Evolutionary conservation across 2,888 invertebrate species (phyloP).

Genomic region (Lasioglossum leucozonium): DNA sequence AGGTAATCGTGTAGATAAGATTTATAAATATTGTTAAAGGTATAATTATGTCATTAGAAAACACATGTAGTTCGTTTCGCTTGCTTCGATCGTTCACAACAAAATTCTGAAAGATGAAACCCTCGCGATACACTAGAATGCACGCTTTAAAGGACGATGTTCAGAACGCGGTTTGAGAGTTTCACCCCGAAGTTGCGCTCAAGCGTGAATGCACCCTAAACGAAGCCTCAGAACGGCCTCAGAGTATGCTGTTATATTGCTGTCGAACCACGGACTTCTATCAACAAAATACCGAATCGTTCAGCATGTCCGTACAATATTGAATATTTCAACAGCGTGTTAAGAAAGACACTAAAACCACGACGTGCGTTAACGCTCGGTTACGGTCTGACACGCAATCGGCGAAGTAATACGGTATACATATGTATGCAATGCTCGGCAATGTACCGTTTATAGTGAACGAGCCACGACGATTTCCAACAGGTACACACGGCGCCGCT

Average conservation of each 20-base stretch:
- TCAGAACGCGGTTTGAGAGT: background rate
- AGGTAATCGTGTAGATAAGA: background rate
- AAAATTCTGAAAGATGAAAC: background rate
- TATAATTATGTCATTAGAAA: background rate
- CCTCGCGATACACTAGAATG: background rate
- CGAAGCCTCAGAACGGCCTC: background rate
- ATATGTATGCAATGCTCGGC: background rate
- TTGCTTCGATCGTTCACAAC: background rate
- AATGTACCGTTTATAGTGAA: slow-evolving; percentile 8
- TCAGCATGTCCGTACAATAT: slow-evolving; percentile 5
- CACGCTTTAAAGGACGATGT: background rate
- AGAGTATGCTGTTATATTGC: slow-evolving; percentile 21
- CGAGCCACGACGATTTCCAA: background rate
- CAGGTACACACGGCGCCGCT: background rate
- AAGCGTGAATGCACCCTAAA: background rate
- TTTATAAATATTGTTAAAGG: background rate
- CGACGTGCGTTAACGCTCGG: slow-evolving; percentile 18
- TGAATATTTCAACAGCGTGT: slow-evolving; percentile 37
- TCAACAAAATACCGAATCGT: slow-evolving; percentile 25
- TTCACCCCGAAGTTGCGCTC: background rate
- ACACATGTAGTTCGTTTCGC: background rate
- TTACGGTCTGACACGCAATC: slow-evolving; percentile 17
- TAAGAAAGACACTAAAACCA: slow-evolving; percentile 25
- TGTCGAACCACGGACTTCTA: slow-evolving; percentile 34
- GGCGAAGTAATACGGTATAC: slow-evolving; percentile 16